phyloP scores from a whole-genome alignment of 2,888 invertebrate genomes.

The Drosophila recens region DNA sequence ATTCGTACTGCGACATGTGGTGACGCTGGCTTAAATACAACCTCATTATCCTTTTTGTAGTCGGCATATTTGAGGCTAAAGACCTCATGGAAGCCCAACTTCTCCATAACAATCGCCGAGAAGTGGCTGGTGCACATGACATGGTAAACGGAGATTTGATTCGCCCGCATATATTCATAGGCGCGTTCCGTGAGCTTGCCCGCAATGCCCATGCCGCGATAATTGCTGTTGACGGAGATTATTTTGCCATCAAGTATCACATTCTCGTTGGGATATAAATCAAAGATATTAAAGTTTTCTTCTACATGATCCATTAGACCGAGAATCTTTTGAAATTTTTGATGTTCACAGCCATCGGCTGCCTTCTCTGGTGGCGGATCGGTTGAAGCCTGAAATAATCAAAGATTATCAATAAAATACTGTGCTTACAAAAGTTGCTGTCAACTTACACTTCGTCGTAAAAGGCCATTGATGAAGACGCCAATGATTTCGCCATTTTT shows the following conservation, averaged over 20 bases:
- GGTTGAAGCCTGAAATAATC: constrained; percentile 18
- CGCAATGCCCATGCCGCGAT: constrained; percentile 85
- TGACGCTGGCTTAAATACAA: constrained; percentile 88
- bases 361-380: constrained; percentile 55
- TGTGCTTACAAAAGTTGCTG: background rate
- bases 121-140: constrained; percentile 91
- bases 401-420: background rate
- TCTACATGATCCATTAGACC: constrained; percentile 86
- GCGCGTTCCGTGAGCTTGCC: constrained; percentile 83
- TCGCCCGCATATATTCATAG: constrained; percentile 83
- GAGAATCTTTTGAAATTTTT: constrained; percentile 87
- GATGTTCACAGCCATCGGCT: constrained; percentile 84
- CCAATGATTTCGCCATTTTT: constrained; percentile 86
- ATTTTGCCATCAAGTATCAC: constrained; percentile 85
- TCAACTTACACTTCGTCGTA: constrained; percentile 72
- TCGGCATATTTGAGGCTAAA: constrained; percentile 89
- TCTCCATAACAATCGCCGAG: constrained; percentile 90
- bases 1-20: constrained; percentile 88
- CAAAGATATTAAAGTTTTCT: constrained; percentile 85
- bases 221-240: constrained; percentile 83
- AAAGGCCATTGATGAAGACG: constrained; percentile 86
- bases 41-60: constrained; percentile 88
- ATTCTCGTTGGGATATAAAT: constrained; percentile 84
- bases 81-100: constrained; percentile 89
- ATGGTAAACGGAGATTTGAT: constrained; percentile 87